Evolutionary conservation across 2,888 invertebrate species (phyloP), one percentile per base, ranked within the genome.

Genomic region (Gasteruption jaculator): DNA sequence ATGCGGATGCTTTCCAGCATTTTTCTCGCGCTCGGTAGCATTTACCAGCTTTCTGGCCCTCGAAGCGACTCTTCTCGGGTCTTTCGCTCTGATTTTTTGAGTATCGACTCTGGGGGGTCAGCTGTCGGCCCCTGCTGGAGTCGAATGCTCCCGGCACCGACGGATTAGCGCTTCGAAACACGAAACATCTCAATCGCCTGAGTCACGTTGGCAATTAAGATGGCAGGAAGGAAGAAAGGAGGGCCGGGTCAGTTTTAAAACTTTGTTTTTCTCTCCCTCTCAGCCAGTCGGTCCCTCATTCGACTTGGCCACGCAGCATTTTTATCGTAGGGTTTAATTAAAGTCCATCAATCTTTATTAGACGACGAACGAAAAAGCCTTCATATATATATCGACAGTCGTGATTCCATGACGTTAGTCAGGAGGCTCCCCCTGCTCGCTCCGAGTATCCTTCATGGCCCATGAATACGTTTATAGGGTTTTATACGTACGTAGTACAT

Each of bases 281-380:
- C 37, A 5, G 6, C 41, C 33, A n/a, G n/a, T n/a, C n/a, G n/a
- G n/a, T n/a, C n/a, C n/a, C n/a, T n/a, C n/a, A n/a, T 22, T 24
- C 15, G 33, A 36, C 33, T 20, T 32, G 32, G 33, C 32, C 44
- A 38, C 41, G 53, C 45, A 49, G 38, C 57, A 45, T 58, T 59
- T 59, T 58, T 57, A 55, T 57, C 55, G 50, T n/a, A 46, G 52
- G 57, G 53, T 60, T 64, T 64, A 62, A 65, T 65, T 63, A 65
- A 65, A 63, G 45, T 54, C 61, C 65, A 67, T 68, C 65, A 61
- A 68, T 68, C 68, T 67, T 67, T 65, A 68, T 68, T 66, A 65
- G 59, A 45, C 52, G 54, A 43, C 58, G 49, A 60, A n/a, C n/a
- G n/a, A n/a, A n/a, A n/a, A n/a, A n/a, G 56, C 50, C 53, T 63